Evolutionary conservation across 2,888 invertebrate genomes (phyloP), one percentile per base, ranked within the genome.

Genomic region (Leptinotarsa haldemani): DNA sequence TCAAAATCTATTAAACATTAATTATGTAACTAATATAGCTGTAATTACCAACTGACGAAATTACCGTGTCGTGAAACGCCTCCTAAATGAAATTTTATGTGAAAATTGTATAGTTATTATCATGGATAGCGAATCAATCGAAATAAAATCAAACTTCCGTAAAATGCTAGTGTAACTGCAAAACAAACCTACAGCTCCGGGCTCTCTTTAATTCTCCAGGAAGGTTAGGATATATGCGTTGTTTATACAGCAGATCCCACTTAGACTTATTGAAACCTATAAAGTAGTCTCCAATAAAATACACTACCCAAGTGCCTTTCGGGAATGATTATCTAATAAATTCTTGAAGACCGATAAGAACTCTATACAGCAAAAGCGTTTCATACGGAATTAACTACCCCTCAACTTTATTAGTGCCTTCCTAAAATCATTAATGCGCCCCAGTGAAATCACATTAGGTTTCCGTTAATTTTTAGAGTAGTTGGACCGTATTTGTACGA

Each of bases 241-340:
- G 50, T 50, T 50, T 50, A 50, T 50, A 50, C 50, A 50, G 50
- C 50, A 50, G 13, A n/a, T 0, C 15, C 50, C 50, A 50, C 50
- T 50, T 50, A 50, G 50, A 50, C 50, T 50, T 50, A 50, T 50
- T 50, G 50, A 50, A 50, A 50, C 50, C 50, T 50, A 50, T 50
- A 50, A 50, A 50, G 50, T 15, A 50, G 50, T 50, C n/a, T 15
- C 16, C 50, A 16, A 50, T 50, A 50, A 50, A 50, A n/a, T 50
- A 50, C 50, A 50, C 50, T 50, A 50, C n/a, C 50, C 3, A 5
- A n/a, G 50, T 50, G 50, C 50, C n/a, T 50, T 50, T n/a, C 16
- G 4, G 7, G 5, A 50, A 50, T 50, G 50, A 50, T 50, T 50
- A 50, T n/a, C 50, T 7, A 50, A 50, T 50, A 50, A 50, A 50